Evolutionary conservation across 2,888 invertebrate genomes (phyloP), one percentile per base, ranked within the genome.

Genomic region (Metellina segmentata): DNA sequence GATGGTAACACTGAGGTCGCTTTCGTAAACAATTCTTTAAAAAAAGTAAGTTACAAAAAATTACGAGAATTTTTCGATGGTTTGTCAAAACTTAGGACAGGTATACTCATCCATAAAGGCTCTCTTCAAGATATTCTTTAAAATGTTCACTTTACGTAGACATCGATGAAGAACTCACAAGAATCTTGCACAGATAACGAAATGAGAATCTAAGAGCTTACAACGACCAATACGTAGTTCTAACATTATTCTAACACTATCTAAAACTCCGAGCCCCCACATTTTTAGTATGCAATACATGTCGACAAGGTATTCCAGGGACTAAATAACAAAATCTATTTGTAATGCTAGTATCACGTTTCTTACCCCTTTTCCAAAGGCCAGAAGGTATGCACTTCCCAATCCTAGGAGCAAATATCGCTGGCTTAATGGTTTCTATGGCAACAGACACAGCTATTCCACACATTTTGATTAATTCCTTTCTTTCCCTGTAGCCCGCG

Each of bases 381-480:
- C 8, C 74, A 71, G n/a, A 70, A 49, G 51, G 70, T 61, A 79
- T 61, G 79, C 61, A 34, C 7, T 20, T 20, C 61, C 19, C 52
- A 20, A 71, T 16, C 16, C 11, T 48, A 85, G 78, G 69, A 86
- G 78, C 86, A 86, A 86, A 86, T 79, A 85, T 77, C 79, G 20
- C 69, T 53, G 78, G 49, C 61, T 74, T 75, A 48, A 34, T 34
- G 13, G 89, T 89, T 48, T 6, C 89, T 77, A 82, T 89, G 61
- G 51, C 89, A 69, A 89, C 89, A 48, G 48, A 89, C 77, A 75
- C 72, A 74, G 82, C 77, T 77, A 83, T 83, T 69, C 82, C 82
- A 16, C 77, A 77, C 77, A 75, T 75, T 88, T 82, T 83, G 89
- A 89, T 89, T 89, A 89, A 89, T 89, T 70, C 49, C 83, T 85